Percentiles rank a stretch among this genome's conserved stretches.
phyloP scores from a whole-genome alignment of 2,888 invertebrate genomes.

The Caprella mutica region DNA sequence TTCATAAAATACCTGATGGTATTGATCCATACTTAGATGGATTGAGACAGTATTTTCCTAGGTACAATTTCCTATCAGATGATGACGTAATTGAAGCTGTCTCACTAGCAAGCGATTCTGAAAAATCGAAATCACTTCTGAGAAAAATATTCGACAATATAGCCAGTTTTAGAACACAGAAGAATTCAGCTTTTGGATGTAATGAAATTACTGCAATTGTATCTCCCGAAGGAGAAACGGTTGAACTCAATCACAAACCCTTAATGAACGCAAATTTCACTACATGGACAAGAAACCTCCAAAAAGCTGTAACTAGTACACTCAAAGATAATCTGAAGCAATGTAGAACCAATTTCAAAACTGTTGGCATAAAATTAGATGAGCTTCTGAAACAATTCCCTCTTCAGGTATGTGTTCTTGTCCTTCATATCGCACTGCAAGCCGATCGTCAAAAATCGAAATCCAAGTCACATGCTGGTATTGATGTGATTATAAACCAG shows the following conservation, averaged over 20 bases:
- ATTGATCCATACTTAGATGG: conserved; percentile 15
- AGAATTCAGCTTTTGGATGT: conserved; percentile 15
- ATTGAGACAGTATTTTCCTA: conserved; percentile 12
- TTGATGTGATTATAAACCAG: conserved; percentile 13
- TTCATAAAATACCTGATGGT: not conserved
- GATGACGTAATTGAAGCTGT: conserved; percentile 23
- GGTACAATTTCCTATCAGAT: conserved; percentile 27
- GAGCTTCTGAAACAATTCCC: conserved; percentile 28
- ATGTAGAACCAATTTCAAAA: conserved; percentile 25
- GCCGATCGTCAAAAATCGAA: conserved; percentile 21
- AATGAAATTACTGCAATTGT: conserved; percentile 26
- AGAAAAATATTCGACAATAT: conserved; percentile 26
- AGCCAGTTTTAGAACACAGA: conserved; percentile 21
- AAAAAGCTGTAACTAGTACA: conserved; percentile 14
- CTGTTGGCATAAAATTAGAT: conserved; percentile 24
- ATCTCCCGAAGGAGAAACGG: conserved; percentile 24
- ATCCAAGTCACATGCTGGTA: conserved; percentile 14
- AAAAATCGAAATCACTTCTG: conserved; percentile 20
- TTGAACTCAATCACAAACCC: conserved; percentile 20
- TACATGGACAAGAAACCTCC: conserved; percentile 19
- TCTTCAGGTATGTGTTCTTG: conserved; percentile 20
- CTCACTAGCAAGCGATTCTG: conserved; percentile 21
- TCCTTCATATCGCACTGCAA: conserved; percentile 15
- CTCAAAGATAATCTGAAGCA: conserved; percentile 25
- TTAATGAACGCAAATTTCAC: conserved; percentile 18